Conservation (phyloP, 2,888 invertebrate species). For the Cristatella mucedo region DNA sequence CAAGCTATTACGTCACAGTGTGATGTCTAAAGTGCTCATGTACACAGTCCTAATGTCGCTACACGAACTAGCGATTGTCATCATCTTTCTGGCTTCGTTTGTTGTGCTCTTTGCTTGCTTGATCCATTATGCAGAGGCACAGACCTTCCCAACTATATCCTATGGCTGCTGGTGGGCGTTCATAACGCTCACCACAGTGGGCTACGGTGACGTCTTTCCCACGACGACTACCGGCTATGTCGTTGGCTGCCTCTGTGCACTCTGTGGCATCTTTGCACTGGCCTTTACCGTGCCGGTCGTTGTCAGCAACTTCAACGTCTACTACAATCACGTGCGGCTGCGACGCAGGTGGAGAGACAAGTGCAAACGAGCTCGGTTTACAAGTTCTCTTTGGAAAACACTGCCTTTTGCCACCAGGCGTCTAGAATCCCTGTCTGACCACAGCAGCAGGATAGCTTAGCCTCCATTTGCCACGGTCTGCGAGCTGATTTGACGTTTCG, state of each 20-base stretch:
- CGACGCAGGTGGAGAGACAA: too few species aligned
- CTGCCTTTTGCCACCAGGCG: too few species aligned
- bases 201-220: constrained; percentile 20
- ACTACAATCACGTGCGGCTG: too few species aligned
- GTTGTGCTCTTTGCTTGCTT: constrained; percentile 20
- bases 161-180: constrained; percentile 76
- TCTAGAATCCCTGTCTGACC: too few species aligned
- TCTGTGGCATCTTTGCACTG: constrained; percentile 19
- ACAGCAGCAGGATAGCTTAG: too few species aligned
- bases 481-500: too few species aligned
- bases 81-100: constrained; percentile 18
- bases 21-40: constrained; percentile 19
- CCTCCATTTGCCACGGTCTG: too few species aligned
- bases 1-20: too few species aligned
- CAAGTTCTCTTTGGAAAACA: too few species aligned
- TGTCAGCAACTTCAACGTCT: constrained; percentile 20
- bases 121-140: constrained; percentile 20
- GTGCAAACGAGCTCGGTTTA: too few species aligned
- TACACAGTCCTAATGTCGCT: constrained; percentile 19
- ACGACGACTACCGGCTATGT: constrained; percentile 17
- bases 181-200: constrained; percentile 85
- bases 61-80: constrained; percentile 17
- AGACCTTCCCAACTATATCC: constrained; percentile 40
- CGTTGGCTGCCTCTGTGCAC: constrained; percentile 19
- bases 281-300: constrained; percentile 21